A percentile compares a stretch with the other conserved stretches of the same genome.
Evolutionary conservation across 2,797 vertebrate genomes (phyloP).

Genomic region (Myiotriccus ornatus): DNA sequence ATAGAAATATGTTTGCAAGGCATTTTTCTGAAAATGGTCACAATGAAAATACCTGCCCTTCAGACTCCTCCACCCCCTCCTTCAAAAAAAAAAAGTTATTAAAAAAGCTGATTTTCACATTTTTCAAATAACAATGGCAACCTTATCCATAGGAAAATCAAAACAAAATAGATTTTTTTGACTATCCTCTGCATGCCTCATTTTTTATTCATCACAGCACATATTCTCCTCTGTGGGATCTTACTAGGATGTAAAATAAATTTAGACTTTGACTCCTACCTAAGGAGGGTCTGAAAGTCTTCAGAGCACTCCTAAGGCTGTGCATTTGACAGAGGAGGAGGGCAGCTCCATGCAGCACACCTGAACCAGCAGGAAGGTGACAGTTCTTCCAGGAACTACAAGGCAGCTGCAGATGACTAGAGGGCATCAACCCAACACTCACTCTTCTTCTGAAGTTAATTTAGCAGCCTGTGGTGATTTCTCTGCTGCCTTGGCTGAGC

Average conservation of each 20-base stretch:
- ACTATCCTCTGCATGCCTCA: background rate
- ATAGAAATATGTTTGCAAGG: background rate
- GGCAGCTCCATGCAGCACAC: background rate
- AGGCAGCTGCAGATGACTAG: background rate
- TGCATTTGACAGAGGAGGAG: fast-evolving
- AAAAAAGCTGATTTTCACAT: background rate
- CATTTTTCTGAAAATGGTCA: slow-evolving; percentile 5
- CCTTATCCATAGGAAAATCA: background rate
- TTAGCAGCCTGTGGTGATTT: background rate
- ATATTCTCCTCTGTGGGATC: background rate
- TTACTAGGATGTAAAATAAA: background rate
- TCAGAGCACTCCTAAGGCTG: fast-evolving
- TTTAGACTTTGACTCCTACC: background rate
- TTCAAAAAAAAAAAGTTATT: background rate
- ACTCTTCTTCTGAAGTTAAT: background rate
- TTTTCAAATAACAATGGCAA: background rate
- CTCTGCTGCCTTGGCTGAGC: background rate
- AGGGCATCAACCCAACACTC: background rate
- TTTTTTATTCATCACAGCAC: background rate
- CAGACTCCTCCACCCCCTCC: background rate
- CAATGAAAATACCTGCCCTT: slow-evolving; percentile 13
- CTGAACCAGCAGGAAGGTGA: background rate
- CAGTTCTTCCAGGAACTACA: background rate
- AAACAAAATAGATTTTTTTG: background rate
- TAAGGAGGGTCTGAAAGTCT: background rate